These are phyloP conservation scores for Muntiacus reevesi DNA, from an alignment of 2,113 vertebrate genomes.

Conservation along the genomic window DNA sequence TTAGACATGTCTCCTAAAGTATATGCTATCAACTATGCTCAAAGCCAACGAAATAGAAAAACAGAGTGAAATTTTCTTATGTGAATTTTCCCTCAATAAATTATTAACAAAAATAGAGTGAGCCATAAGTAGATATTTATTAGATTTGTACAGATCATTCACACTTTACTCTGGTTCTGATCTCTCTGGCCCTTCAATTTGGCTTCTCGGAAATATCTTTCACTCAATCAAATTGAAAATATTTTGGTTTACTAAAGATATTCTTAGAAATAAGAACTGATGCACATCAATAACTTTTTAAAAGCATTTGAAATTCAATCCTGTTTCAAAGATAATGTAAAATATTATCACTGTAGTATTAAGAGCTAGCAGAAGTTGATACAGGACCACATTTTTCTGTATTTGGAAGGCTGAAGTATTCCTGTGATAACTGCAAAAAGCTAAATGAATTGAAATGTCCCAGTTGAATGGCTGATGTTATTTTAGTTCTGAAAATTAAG, in stretches of 20 bases:
- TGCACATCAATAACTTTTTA: neutral
- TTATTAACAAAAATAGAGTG: constrained; percentile 1
- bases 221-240: neutral
- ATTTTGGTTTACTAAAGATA: constrained; percentile 11
- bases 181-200: neutral
- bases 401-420: neutral
- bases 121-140: neutral
- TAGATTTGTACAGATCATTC: neutral
- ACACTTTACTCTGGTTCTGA: neutral
- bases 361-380: neutral
- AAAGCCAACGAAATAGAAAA: neutral
- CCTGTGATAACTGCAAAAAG: neutral
- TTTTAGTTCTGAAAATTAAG: neutral
- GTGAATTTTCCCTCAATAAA: neutral
- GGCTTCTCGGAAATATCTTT: neutral
- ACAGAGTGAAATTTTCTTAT: neutral
- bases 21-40: neutral
- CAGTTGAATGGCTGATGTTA: neutral
- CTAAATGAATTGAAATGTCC: neutral
- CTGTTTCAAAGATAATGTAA: neutral
- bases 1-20: neutral
- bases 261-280: neutral
- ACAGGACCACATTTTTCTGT: neutral
- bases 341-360: neutral
- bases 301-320: constrained; percentile 28